Evolutionary conservation across 2,797 vertebrate species (phyloP).

Genomic region (Pseudochirops cupreus): DNA sequence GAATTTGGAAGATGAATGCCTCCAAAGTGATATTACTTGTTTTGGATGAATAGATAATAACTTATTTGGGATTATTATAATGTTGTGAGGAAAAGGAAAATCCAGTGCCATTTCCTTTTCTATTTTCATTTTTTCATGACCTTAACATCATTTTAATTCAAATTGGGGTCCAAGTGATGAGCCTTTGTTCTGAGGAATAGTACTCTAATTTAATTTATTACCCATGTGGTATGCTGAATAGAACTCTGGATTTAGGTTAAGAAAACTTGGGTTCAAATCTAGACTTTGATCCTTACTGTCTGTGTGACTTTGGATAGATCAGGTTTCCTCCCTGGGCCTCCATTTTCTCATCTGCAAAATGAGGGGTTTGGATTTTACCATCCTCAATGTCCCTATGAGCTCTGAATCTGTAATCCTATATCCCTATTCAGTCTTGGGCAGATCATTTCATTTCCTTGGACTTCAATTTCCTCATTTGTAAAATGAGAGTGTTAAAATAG

Average conservation of each 20-base stretch:
- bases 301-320: background rate
- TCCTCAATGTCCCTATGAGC: background rate
- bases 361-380: background rate
- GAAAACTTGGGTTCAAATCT: background rate
- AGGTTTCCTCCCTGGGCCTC: background rate
- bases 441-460: background rate
- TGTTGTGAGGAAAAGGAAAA: conserved; percentile 37
- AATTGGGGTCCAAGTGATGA: background rate
- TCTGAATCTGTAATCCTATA: background rate
- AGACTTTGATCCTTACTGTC: background rate
- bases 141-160: background rate
- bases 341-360: background rate
- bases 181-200: background rate
- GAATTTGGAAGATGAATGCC: background rate
- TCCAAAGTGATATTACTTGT: conserved; percentile 5
- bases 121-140: background rate
- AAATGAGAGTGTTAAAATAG: background rate
- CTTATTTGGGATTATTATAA: conserved; percentile 38
- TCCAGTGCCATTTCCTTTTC: background rate
- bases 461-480: background rate
- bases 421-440: background rate
- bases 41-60: conserved; percentile 33
- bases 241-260: background rate
- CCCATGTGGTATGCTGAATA: background rate
- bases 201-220: background rate